These are phyloP conservation scores for Leptodactylus fuscus DNA, from an alignment of 2,113 vertebrate species.

Conservation along the genomic window DNA sequence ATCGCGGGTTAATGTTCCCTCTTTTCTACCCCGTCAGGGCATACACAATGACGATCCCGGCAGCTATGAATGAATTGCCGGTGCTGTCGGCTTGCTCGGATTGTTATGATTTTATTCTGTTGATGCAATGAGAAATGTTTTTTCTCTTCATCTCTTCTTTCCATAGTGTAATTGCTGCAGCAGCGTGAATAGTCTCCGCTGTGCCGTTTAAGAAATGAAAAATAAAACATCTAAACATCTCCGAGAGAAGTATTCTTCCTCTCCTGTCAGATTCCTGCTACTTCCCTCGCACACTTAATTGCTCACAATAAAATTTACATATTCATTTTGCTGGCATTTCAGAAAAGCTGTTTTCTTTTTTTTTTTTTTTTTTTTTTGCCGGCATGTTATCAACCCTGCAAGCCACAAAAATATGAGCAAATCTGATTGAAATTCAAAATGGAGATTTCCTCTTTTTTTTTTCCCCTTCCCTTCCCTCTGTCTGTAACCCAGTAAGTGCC, in stretches of 20 bases:
- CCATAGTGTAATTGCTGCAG: conserved; percentile 47
- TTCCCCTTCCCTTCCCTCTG: neutral
- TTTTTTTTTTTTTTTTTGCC: neutral
- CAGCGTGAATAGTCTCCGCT: conserved; percentile 51
- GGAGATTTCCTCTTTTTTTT: neutral
- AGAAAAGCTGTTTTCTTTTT: conserved; percentile 42
- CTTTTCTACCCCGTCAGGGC: neutral
- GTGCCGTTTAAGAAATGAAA: conserved; percentile 53
- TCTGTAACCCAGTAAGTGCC: conserved; percentile 9
- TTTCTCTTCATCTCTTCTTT: conserved; percentile 26
- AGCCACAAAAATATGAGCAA: conserved; percentile 36
- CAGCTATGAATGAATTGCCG: conserved; percentile 33
- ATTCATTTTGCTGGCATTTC: conserved; percentile 60
- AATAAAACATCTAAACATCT: conserved; percentile 60
- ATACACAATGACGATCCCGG: neutral
- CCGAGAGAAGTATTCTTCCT: conserved; percentile 46
- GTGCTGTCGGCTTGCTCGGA: neutral
- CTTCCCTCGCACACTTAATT: conserved; percentile 53
- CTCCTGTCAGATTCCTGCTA: conserved; percentile 54
- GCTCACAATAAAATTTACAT: conserved; percentile 59
- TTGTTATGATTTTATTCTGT: conserved; percentile 45
- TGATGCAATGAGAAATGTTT: neutral
- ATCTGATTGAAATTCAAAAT: conserved; percentile 38
- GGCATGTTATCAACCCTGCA: conserved; percentile 38
- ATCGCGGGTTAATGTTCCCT: neutral